Percentiles rank a stretch among this genome's conserved stretches.
These are phyloP conservation scores for Agriopis leucophaearia DNA, from an alignment of 2,888 invertebrate species.

Conservation along the genomic window DNA sequence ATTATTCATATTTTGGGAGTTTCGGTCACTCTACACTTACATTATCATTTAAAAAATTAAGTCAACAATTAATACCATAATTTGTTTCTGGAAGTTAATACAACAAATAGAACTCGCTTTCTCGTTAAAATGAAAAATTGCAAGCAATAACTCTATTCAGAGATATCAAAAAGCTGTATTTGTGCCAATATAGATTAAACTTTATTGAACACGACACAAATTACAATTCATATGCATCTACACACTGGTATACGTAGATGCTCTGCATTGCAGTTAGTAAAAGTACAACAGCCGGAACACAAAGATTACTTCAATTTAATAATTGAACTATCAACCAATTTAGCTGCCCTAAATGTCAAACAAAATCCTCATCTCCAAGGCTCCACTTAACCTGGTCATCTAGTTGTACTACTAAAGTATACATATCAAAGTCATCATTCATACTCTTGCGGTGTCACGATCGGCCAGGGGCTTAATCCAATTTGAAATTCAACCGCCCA, in stretches of 20 bases:
- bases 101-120: not conserved
- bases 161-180: constrained; percentile 3
- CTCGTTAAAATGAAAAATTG: not conserved
- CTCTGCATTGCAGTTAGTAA: constrained; percentile 34
- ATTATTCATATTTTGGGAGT: too few species aligned
- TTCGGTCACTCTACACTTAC: too few species aligned
- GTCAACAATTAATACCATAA: too few species aligned
- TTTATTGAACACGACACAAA: not conserved
- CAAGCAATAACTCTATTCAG: constrained; percentile 7
- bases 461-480: constrained; percentile 77
- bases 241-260: constrained; percentile 2
- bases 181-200: not conserved
- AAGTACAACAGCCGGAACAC: constrained; percentile 76
- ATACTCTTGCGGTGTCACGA: constrained; percentile 83
- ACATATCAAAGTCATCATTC: constrained; percentile 75
- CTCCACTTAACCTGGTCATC: constrained; percentile 53
- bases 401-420: constrained; percentile 35
- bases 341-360: constrained; percentile 44
- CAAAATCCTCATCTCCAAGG: constrained; percentile 42
- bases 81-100: not conserved
- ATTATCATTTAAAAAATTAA: too few species aligned
- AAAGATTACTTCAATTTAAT: constrained; percentile 79
- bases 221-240: constrained; percentile 7
- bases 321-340: constrained; percentile 65
- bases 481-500: constrained; percentile 80